These are phyloP conservation scores for Aurelia aurita DNA, from an alignment of 30 jellyfish, hydroid and myxozoan genomes.

Conservation along the genomic window DNA sequence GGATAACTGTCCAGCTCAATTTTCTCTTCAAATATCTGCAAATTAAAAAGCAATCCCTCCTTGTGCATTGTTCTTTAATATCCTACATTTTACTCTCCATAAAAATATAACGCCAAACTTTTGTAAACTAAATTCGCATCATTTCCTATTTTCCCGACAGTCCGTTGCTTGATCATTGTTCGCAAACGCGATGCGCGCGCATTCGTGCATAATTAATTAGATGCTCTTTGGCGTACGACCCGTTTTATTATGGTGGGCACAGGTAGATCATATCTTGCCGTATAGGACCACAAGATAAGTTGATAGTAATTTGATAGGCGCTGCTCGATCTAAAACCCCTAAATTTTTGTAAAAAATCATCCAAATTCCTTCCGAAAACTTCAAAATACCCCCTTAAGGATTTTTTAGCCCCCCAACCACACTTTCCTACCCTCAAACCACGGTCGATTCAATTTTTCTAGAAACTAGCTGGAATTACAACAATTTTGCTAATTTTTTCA, in stretches of 20 bases:
- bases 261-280: constrained; percentile 55
- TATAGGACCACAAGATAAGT: constrained; percentile 57
- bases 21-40: neutral
- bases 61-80: neutral
- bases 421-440: too few relatives aligned
- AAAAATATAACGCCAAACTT: constrained; percentile 6
- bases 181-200: constrained; percentile 69
- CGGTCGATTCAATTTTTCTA: too few relatives aligned
- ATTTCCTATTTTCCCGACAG: constrained; percentile 16
- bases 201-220: constrained; percentile 8
- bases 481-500: neutral
- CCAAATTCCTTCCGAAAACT: neutral
- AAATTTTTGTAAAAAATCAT: neutral
- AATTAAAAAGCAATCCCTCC: neutral
- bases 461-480: neutral
- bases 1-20: constrained; percentile 5
- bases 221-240: constrained; percentile 69
- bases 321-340: neutral
- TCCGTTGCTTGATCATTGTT: constrained; percentile 22
- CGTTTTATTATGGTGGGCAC: constrained; percentile 53
- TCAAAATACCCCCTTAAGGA: too few relatives aligned
- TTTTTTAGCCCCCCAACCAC: too few relatives aligned
- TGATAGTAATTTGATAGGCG: too few relatives aligned
- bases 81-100: neutral
- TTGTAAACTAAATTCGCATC: constrained; percentile 52